A percentile compares a stretch with the other conserved stretches of the same genome.
Evolutionary conservation across 2,797 vertebrate species (phyloP).

Genomic region (Anguilla megastoma): DNA sequence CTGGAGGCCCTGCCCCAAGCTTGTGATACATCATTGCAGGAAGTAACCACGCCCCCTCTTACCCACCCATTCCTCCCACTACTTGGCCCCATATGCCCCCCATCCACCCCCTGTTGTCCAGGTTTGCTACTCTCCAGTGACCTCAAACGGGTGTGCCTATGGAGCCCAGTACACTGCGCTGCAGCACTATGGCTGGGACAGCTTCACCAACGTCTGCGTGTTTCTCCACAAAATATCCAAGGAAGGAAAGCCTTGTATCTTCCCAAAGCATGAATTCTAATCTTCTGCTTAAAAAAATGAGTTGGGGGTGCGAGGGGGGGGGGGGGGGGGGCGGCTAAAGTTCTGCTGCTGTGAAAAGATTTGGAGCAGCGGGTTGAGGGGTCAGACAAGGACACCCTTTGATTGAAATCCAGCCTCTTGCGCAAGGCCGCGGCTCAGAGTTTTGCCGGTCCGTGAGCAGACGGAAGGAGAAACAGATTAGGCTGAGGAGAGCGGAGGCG

Average conservation of each 20-base stretch:
- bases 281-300: not conserved
- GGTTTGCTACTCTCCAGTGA: not conserved
- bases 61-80: too few relatives aligned
- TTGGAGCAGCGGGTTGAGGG: not conserved
- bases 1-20: too few relatives aligned
- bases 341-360: not conserved
- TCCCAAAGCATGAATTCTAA: slow-evolving; percentile 34
- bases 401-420: not conserved
- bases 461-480: not conserved
- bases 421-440: not conserved
- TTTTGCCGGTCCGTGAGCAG: not conserved
- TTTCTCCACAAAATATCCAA: slow-evolving; percentile 30
- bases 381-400: not conserved
- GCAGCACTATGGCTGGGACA: not conserved
- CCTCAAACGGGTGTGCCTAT: not conserved
- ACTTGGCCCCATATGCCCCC: too few relatives aligned
- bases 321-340: not conserved
- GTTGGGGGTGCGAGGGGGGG: too few relatives aligned
- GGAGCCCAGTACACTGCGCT: not conserved
- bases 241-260: not conserved
- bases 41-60: too few relatives aligned
- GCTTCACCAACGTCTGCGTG: not conserved
- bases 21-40: too few relatives aligned
- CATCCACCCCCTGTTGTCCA: not conserved
- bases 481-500: not conserved